Evolutionary conservation across 1,140 invertebrate species (phyloP), one percentile per base, ranked within the genome.

Genomic region (Pteromalus puparum): DNA sequence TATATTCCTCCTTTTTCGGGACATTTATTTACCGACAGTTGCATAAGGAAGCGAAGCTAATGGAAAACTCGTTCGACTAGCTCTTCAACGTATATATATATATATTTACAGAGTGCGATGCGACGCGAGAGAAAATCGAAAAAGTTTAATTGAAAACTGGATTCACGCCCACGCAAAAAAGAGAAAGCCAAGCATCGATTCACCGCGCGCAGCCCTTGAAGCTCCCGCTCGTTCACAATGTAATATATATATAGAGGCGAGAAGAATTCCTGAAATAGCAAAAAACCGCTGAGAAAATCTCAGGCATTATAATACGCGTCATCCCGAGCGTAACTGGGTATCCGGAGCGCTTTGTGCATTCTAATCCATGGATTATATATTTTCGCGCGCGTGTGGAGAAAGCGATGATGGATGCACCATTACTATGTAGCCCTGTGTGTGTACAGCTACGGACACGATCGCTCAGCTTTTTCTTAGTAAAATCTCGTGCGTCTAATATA

Each of bases 331-430:
- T 89, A 89, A 88, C 85, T 86, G 87, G 82, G 87, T 87, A 90
- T 88, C 87, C 86, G 87, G 88, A 87, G 81, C 88, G 72, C 84
- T 86, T 61, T 89, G 90, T 87, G 88, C 90, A 90, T 90, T 90
- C 87, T 88, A 90, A 90, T 87, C 70, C 80, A 76, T 65, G 79
- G 38, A 86, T 83, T 61, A 73, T 53, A 81, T 83, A 82, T 87
- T 87, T 86, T 85, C 67, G 68, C 86, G 86, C 76, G 65, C 46
- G 7, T 28, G n/a, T 13, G 73, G 48, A 67, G 26, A 75, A 74
- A 82, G 28, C 84, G 78, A n/a, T n/a, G 53, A n/a, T 61, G 21
- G 18, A 61, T 61, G 21, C 53, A 1, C 21, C 2, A 61, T 61
- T 61, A 61, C 53, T 21, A 0, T n/a, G 18, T 21, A 5, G 21